phyloP scores from a whole-genome alignment of 92 coral and sea anemone genomes.

The Parazoanthus swiftii region DNA sequence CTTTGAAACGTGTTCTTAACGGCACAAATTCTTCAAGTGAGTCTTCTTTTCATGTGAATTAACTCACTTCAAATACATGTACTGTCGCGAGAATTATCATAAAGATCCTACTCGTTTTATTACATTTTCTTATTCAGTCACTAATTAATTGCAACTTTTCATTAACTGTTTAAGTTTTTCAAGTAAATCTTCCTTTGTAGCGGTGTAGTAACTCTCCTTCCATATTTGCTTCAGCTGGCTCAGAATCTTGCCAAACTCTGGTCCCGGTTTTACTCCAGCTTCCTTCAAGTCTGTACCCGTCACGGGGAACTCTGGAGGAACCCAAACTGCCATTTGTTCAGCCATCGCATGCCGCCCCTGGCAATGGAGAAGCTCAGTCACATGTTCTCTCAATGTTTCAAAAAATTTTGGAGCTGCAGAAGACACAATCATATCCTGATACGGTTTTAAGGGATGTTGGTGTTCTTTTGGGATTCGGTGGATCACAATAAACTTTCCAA shows the following conservation, averaged over 20 bases:
- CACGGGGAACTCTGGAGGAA: slow-evolving; percentile 82
- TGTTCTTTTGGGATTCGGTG: slow-evolving; percentile 68
- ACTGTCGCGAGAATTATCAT: too few species aligned
- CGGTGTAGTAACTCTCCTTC: slow-evolving; percentile 87
- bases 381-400: slow-evolving; percentile 65
- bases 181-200: slow-evolving; percentile 78
- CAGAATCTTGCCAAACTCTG: slow-evolving; percentile 86
- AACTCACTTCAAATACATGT: too few species aligned
- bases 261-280: slow-evolving; percentile 88
- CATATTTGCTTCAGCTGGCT: slow-evolving; percentile 81
- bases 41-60: too few species aligned
- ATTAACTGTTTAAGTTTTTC: slow-evolving; percentile 55
- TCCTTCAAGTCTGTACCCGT: slow-evolving; percentile 86
- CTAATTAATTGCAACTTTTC: not conserved
- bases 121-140: not conserved
- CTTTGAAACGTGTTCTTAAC: too few species aligned
- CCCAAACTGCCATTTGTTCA: slow-evolving; percentile 69
- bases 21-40: too few species aligned
- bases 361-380: slow-evolving; percentile 76
- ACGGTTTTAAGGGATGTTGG: slow-evolving; percentile 82
- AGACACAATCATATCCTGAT: slow-evolving; percentile 93
- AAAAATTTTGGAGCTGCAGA: slow-evolving; percentile 52
- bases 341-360: slow-evolving; percentile 82
- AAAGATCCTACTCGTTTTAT: too few species aligned
- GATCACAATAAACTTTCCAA: slow-evolving; percentile 77